phyloP scores from a whole-genome alignment of 2,797 vertebrate genomes.

The Mus caroli region DNA sequence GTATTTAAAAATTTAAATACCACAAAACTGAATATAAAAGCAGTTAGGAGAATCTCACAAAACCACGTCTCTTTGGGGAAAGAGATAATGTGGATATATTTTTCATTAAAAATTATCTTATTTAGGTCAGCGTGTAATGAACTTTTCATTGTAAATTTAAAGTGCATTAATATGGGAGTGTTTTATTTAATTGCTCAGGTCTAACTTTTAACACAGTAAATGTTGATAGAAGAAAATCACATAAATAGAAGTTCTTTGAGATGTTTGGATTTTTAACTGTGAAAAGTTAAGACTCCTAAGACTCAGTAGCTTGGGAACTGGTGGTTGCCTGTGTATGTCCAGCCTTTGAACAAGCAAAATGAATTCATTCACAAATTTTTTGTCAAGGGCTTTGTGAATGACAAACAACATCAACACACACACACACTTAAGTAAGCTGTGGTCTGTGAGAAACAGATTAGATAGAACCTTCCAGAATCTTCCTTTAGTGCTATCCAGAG shows the following conservation, averaged over 20 bases:
- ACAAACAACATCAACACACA: background rate
- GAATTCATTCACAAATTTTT: background rate
- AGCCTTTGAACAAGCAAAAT: background rate
- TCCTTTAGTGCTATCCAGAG: background rate
- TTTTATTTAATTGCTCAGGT: background rate
- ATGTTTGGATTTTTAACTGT: constrained; percentile 16
- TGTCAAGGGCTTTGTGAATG: background rate
- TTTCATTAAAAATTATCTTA: constrained; percentile 40
- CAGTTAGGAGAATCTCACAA: background rate
- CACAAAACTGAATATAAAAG: constrained; percentile 8
- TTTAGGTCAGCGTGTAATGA: background rate
- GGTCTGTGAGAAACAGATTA: background rate
- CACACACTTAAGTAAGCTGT: background rate
- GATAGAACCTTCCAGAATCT: background rate
- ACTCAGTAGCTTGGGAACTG: background rate
- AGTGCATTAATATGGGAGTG: background rate
- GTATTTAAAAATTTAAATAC: background rate
- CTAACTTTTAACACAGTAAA: constrained; percentile 34
- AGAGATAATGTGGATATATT: background rate
- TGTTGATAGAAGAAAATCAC: constrained; percentile 13
- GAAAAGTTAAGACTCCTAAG: background rate
- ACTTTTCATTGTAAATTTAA: constrained; percentile 31
- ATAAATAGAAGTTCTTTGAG: background rate
- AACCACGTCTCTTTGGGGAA: background rate
- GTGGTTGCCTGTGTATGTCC: background rate